Conservation (phyloP, 2,113 vertebrate genomes). For the Noctilio leporinus region DNA sequence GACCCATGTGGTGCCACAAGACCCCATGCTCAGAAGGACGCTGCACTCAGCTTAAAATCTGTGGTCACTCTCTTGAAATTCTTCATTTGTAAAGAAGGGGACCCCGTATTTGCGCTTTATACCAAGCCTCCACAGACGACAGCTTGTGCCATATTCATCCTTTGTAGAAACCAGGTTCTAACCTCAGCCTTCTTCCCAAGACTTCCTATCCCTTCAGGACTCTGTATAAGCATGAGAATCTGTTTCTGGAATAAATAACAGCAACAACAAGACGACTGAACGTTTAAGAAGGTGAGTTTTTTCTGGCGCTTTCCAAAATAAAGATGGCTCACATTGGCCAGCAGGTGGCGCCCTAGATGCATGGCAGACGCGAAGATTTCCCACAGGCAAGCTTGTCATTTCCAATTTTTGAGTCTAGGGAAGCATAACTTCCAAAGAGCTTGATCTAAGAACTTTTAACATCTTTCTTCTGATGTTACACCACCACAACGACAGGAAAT, state of each 20-base stretch:
- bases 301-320: not conserved
- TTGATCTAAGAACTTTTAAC: not conserved
- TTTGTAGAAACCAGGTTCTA: not conserved
- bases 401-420: not conserved
- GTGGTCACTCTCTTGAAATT: not conserved
- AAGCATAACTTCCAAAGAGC: not conserved
- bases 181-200: not conserved
- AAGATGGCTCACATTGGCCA: conserved; percentile 40
- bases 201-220: not conserved
- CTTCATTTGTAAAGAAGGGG: not conserved
- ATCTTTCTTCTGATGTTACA: not conserved
- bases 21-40: not conserved
- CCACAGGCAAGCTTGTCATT: fast-evolving
- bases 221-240: not conserved
- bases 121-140: not conserved
- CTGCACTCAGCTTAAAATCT: not conserved
- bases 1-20: not conserved
- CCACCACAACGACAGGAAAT: not conserved
- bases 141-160: not conserved
- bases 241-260: not conserved
- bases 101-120: not conserved
- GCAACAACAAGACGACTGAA: not conserved
- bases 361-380: not conserved
- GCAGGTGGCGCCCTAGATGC: conserved; percentile 67
- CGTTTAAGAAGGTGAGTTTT: not conserved